Evolutionary conservation across 1,140 invertebrate species (phyloP).

Genomic region (Aphaenogaster ashmeadi): DNA sequence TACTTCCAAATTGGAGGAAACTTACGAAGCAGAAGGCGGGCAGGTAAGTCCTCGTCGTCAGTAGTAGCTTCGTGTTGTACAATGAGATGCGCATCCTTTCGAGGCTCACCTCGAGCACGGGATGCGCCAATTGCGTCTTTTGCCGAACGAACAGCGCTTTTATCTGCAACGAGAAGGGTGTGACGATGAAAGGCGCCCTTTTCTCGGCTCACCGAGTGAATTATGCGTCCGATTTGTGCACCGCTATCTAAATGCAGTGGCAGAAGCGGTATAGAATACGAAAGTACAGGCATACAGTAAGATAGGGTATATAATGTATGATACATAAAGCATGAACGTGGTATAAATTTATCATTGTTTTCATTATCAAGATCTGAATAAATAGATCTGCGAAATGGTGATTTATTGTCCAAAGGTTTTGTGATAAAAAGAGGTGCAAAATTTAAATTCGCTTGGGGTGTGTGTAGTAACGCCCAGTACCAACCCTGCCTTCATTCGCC

Average conservation of each 20-base stretch:
- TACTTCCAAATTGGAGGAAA: conserved; percentile 84
- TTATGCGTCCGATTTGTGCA: conserved; percentile 57
- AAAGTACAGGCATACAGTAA: conserved; percentile 14
- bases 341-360: conserved; percentile 36
- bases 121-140: conserved; percentile 62
- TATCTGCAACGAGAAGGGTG: conserved; percentile 75
- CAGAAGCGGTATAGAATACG: background rate
- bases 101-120: conserved; percentile 61
- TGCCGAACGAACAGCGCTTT: conserved; percentile 76
- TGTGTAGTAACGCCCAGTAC: conserved; percentile 9
- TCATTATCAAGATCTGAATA: conserved; percentile 35
- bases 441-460: conserved; percentile 17
- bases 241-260: conserved; percentile 61
- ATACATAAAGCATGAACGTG: conserved; percentile 8
- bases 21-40: conserved; percentile 75
- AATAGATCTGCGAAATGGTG: background rate
- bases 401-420: conserved; percentile 27
- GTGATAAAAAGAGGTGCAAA: conserved; percentile 12
- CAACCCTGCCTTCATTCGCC: conserved; percentile 56
- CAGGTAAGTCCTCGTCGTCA: conserved; percentile 77
- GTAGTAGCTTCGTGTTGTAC: conserved; percentile 79
- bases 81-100: conserved; percentile 75
- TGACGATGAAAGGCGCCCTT: conserved; percentile 52
- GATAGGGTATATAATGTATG: conserved; percentile 4
- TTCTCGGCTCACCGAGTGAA: conserved; percentile 67